Evolutionary conservation across 2,888 invertebrate genomes (phyloP).

Genomic region (Pammene fasciana): DNA sequence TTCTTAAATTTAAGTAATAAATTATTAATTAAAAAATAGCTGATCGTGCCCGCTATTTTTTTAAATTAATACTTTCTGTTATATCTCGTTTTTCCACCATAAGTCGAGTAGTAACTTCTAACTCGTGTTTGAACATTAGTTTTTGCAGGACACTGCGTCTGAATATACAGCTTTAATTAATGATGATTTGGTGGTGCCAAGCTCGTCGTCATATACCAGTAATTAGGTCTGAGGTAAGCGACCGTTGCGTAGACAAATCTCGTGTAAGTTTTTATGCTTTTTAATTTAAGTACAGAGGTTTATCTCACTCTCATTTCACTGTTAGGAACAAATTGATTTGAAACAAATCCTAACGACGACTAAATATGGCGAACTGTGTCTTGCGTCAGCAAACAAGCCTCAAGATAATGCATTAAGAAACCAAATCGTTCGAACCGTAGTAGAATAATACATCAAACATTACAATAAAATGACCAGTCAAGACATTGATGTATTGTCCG

Average conservation of each 20-base stretch:
- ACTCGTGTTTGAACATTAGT: not conserved
- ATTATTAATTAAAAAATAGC: too few species aligned
- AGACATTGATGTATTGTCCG: slow-evolving; percentile 2
- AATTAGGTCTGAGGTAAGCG: not conserved
- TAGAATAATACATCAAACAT: not conserved
- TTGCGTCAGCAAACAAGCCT: not conserved
- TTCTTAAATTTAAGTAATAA: too few species aligned
- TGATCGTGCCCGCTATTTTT: too few species aligned
- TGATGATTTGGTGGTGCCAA: slow-evolving; percentile 1
- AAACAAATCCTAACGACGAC: not conserved
- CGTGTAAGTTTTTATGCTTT: not conserved
- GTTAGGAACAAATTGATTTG: not conserved
- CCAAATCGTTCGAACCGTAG: not conserved
- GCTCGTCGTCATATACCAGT: not conserved
- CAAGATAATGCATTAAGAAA: too few species aligned
- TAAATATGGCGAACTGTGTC: not conserved
- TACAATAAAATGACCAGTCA: not conserved
- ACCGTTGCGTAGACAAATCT: not conserved
- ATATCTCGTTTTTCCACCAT: too few species aligned
- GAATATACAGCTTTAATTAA: not conserved
- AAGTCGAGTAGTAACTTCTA: too few species aligned
- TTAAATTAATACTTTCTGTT: too few species aligned
- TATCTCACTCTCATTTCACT: not conserved
- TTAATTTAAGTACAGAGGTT: not conserved
- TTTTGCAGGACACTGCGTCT: not conserved